Base-by-base conservation (phyloP, 2,888 invertebrate genomes). In the Hydroisotoma schaefferi region DNA sequence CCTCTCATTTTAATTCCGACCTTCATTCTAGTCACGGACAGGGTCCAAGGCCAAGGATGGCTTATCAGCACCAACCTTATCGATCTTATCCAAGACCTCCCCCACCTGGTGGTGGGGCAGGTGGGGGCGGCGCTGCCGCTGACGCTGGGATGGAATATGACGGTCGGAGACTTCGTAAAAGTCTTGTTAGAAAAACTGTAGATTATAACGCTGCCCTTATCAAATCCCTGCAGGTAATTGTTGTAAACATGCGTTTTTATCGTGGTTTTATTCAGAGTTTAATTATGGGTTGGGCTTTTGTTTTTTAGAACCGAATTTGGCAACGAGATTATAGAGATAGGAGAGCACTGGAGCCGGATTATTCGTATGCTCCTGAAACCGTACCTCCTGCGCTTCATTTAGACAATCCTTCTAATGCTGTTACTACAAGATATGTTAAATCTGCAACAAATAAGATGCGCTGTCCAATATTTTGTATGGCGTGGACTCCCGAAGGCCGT, bases 381-480 rank as follows among this genome's bases (percentile, higher is more conserved):
- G 81, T 93, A 75, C 98, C 98, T 40, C 98, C 98, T 2, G 87
- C 90, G n/a, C 88, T 90, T 73, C 90, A 93, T 76, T 84, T 88
- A 52, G 92, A 98, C 76, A 94, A 94, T 78, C 93, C 98, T 2
- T 94, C 94, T 72, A 99, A 99, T 81, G 91, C 95, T 70, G 93
- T 94, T 15, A 77, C 79, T 4, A 52, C 52, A 22, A 52, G 94
- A 75, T 98, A 97, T 79, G 97, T 99, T 6, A 90, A 99, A 79
- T 94, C 97, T n/a, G 98, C 99, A 8, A 98, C 97, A 57, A 99
- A 99, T 79, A 99, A 99, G 83, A 94, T 98, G 88, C 84, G 97
- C 72, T 99, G 99, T 80, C 99, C 99, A 0, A 95, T 99, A 74
- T 99, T 99, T 78, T 94, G 94, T 74, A 87, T 99, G 76, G 93